phyloP scores from a whole-genome alignment of 1,140 invertebrate species.

The Drosophila equinoxialis region DNA sequence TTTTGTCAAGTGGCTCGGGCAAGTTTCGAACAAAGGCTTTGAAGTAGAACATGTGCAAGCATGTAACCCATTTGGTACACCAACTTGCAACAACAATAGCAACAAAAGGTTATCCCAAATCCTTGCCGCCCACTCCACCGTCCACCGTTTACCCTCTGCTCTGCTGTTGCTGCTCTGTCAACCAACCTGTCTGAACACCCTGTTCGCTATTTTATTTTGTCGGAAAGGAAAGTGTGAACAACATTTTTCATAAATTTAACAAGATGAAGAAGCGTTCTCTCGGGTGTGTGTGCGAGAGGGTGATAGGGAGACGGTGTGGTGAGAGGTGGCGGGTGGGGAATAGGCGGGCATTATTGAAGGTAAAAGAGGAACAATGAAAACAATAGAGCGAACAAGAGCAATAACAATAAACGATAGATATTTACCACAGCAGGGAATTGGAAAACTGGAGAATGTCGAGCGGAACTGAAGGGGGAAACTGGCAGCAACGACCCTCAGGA shows the following conservation, averaged over 20 bases:
- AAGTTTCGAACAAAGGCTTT: constrained; percentile 37
- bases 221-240: constrained; percentile 75
- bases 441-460: not conserved
- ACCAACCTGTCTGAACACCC: constrained; percentile 42
- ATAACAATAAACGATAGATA: constrained; percentile 81
- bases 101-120: constrained; percentile 12
- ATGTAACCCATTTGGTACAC: constrained; percentile 72
- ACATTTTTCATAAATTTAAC: constrained; percentile 83
- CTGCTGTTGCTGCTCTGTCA: too few relatives aligned
- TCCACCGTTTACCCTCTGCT: constrained; percentile 11
- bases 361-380: constrained; percentile 56
- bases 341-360: constrained; percentile 8
- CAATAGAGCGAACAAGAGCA: constrained; percentile 79
- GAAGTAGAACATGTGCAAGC: constrained; percentile 62
- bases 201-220: not conserved
- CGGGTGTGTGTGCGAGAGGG: constrained; percentile 9
- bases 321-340: not conserved
- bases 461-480: not conserved
- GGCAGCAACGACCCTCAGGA: constrained; percentile 2
- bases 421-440: constrained; percentile 72
- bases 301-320: constrained; percentile 13
- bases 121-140: constrained; percentile 6
- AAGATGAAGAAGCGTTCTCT: constrained; percentile 27
- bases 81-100: constrained; percentile 40
- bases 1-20: constrained; percentile 2